These are phyloP conservation scores for Patella vulgata DNA, from an alignment of 1,140 invertebrate genomes.

Conservation along the genomic window DNA sequence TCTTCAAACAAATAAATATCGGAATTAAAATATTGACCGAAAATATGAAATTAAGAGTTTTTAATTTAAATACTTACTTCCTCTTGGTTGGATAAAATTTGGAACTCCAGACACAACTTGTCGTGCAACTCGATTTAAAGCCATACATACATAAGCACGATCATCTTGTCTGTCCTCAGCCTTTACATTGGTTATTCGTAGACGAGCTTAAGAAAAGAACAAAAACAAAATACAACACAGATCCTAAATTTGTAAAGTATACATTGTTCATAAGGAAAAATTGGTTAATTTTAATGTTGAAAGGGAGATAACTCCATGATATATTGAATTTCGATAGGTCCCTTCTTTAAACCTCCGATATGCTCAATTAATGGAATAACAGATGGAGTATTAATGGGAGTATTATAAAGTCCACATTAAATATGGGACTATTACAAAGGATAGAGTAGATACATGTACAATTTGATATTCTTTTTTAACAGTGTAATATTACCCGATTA, in stretches of 20 bases:
- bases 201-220: conserved; percentile 34
- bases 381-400: too few species aligned
- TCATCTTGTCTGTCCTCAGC: conserved; percentile 33
- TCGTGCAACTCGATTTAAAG: conserved; percentile 49
- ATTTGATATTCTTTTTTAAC: conserved; percentile 1
- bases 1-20: too few species aligned
- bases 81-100: conserved; percentile 36
- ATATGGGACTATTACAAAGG: too few species aligned
- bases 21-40: not conserved
- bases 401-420: too few species aligned
- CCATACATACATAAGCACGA: conserved; percentile 52
- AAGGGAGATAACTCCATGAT: too few species aligned
- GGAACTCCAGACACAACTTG: conserved; percentile 40
- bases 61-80: conserved; percentile 32
- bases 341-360: too few species aligned
- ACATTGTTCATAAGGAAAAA: too few species aligned
- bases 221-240: not conserved
- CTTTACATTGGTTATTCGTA: conserved; percentile 50
- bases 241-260: not conserved
- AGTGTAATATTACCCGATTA: not conserved
- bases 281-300: too few species aligned
- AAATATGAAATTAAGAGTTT: not conserved
- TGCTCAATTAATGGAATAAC: too few species aligned
- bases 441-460: too few species aligned
- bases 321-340: too few species aligned